phyloP scores from a whole-genome alignment of 2,797 vertebrate species.

The Mormyrus proboscirostris region DNA sequence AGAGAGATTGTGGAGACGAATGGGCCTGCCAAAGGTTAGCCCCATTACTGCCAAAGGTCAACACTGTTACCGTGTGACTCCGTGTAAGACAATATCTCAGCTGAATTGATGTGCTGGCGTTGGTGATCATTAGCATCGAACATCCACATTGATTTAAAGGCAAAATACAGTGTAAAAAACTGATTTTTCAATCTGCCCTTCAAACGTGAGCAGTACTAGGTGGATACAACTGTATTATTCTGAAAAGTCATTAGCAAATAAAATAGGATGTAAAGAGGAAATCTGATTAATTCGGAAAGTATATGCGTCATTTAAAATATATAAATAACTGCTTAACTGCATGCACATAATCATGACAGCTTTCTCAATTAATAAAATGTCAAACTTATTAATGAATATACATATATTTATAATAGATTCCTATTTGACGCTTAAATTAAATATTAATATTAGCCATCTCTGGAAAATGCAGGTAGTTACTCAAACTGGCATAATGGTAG shows the following conservation, averaged over 20 bases:
- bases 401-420: neutral
- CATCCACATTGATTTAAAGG: neutral
- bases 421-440: neutral
- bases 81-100: constrained; percentile 10
- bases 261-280: neutral
- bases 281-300: neutral
- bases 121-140: neutral
- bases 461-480: neutral
- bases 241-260: neutral
- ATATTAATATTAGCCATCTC: neutral
- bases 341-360: neutral
- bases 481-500: neutral
- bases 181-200: neutral
- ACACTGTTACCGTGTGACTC: neutral
- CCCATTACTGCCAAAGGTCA: neutral
- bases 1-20: neutral
- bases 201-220: neutral
- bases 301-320: neutral
- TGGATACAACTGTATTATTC: neutral
- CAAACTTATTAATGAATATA: neutral
- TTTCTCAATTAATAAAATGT: neutral
- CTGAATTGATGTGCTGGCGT: neutral
- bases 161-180: neutral
- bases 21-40: neutral
- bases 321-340: neutral